Base-by-base conservation (phyloP, 2,113 vertebrate species). In the Agapornis roseicollis region DNA sequence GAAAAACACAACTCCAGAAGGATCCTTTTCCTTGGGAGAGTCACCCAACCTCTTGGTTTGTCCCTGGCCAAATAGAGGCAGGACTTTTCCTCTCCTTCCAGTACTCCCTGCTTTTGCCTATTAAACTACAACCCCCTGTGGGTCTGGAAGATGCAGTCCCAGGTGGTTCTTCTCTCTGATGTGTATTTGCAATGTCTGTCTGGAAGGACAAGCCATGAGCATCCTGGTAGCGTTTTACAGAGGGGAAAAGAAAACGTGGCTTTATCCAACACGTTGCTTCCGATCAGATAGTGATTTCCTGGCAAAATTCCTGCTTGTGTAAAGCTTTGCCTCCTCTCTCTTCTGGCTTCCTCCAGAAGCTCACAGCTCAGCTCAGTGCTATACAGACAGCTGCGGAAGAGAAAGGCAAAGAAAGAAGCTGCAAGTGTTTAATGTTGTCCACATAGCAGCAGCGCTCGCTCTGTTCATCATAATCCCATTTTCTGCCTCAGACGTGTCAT, bases 401-500 rank as follows among this genome's bases (percentile, higher is more conserved):
- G 19, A 69, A 68, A 96, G 81, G 79, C 44, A 85, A 63, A 81
- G 92, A 95, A 88, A 85, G 87, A 28, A 46, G 47, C 85, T 89
- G 89, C 77, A 63, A 90, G 70, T 70, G 82, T 90, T 89, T 96
- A 89, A 97, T 90, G 92, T 93, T 90, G 89, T 85, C 96, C 93
- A 88, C 76, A 49, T 74, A 93, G 77, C 95, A 76, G 61, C 33
- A 46, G 55, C 18, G 20, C 66, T 96, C 82, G 29, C 92, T 79
- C 92, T 74, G 82, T 89, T 89, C 60, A 73, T 93, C 96, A 63
- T 72, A 88, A 97, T 93, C 91, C 94, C 93, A 88, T 91, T 94
- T 96, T 95, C 95, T 89, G 80, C 93, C 94, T 89, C 90, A 92
- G 78, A 88, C 50, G 3, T 97, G 95, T 91, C 94, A 86, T 96